Evolutionary conservation across 2,797 vertebrate species (phyloP).

Genomic region (Notoglanidium macrostoma): DNA sequence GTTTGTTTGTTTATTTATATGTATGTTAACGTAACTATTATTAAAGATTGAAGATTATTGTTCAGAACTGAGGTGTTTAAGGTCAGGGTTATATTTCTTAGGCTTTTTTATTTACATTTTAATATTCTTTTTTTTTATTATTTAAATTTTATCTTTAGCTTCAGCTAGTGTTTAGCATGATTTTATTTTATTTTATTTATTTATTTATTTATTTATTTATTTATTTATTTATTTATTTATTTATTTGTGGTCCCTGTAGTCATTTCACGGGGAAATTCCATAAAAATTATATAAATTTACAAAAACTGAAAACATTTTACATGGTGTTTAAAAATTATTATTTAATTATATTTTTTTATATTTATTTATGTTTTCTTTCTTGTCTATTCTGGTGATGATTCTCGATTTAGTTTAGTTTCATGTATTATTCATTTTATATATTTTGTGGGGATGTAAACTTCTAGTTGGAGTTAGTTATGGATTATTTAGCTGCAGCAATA

Average conservation of each 20-base stretch:
- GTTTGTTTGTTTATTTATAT: background rate
- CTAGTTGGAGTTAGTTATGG: background rate
- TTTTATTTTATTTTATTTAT: background rate
- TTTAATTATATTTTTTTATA: too few species aligned
- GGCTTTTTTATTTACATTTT: background rate
- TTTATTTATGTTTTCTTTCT: too few species aligned
- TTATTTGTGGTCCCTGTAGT: too few species aligned
- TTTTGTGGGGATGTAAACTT: background rate
- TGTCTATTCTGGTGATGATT: too few species aligned
- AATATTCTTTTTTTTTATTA: background rate
- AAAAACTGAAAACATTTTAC: too few species aligned
- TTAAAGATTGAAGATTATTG: background rate
- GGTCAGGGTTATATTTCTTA: background rate
- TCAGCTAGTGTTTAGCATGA: background rate
- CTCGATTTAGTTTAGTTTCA: too few species aligned
- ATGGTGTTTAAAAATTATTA: too few species aligned
- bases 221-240: too few species aligned
- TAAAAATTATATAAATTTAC: too few species aligned
- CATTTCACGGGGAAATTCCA: too few species aligned
- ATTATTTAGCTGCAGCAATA: background rate
- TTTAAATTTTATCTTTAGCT: background rate
- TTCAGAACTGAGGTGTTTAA: background rate
- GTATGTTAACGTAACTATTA: background rate
- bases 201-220: too few species aligned
- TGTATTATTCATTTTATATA: background rate